Conservation (phyloP, 2,113 vertebrate genomes). For the Perca fluviatilis region DNA sequence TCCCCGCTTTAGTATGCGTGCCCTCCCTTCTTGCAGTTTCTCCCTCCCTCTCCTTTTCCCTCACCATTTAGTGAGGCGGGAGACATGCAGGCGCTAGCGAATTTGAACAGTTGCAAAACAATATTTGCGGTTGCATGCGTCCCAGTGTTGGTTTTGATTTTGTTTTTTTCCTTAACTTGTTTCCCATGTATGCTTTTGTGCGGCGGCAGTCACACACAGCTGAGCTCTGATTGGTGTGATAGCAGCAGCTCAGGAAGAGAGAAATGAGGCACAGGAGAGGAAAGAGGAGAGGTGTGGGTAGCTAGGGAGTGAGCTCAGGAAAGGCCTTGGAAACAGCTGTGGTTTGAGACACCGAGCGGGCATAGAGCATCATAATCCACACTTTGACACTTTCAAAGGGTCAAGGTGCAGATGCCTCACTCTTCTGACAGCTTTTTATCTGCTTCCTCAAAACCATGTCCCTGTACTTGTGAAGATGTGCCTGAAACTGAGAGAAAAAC, state of each 20-base stretch:
- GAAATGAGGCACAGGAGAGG: slow-evolving; percentile 12
- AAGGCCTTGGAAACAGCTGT: slow-evolving; percentile 37
- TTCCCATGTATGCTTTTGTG: slow-evolving; percentile 66
- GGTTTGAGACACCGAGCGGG: background rate
- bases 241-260: slow-evolving; percentile 41
- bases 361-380: slow-evolving; percentile 2
- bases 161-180: slow-evolving; percentile 74
- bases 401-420: slow-evolving; percentile 40
- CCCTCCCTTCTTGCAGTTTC: slow-evolving; percentile 47
- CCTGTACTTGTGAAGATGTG: slow-evolving; percentile 16
- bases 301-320: background rate
- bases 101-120: slow-evolving; percentile 85
- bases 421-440: slow-evolving; percentile 34
- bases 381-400: slow-evolving; percentile 30
- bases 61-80: slow-evolving; percentile 73
- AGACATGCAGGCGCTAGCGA: slow-evolving; percentile 86
- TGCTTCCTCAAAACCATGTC: slow-evolving; percentile 26
- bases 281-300: slow-evolving; percentile 33
- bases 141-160: slow-evolving; percentile 73
- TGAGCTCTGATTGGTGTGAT: slow-evolving; percentile 67
- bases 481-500: background rate
- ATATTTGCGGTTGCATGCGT: slow-evolving; percentile 76
- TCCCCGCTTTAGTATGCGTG: slow-evolving; percentile 43
- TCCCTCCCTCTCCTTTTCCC: slow-evolving; percentile 58
- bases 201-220: slow-evolving; percentile 59